Evolutionary conservation across 2,888 invertebrate genomes (phyloP), one percentile per base, ranked within the genome.

Genomic region (Ichneumoninae sp.): DNA sequence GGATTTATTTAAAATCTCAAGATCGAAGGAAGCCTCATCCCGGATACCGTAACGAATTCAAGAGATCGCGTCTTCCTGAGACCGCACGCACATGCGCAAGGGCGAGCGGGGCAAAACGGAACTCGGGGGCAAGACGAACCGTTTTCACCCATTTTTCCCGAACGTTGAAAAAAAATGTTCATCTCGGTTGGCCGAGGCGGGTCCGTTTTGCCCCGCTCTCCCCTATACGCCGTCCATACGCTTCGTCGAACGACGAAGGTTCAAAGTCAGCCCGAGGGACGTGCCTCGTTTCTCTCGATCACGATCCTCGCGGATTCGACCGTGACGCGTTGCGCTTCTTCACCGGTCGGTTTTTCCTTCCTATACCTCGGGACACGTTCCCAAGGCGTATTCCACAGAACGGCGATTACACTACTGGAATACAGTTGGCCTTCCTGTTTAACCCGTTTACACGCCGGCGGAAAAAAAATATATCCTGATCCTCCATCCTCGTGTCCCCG

Each of bases 341-440:
- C 82, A 73, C 79, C 82, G 82, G 73, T 85, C 71, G 52, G 77
- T 82, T 75, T 82, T 71, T 79, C 75, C 71, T 79, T 75, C 76
- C 79, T 71, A 26, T 76, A 70, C 74, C 73, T 36, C 89, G 91
- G 91, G 90, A 90, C 89, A 88, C 90, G 89, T 90, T 91, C 89
- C 87, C 89, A 90, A 89, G 90, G 87, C 86, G 88, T 88, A 85
- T 86, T 87, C 87, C 86, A 77, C 69, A 83, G 88, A 87, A 57
- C 26, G 30, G 63, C 33, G 33, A 63, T 63, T 16, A 33, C 7
- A 33, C 63, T 63, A 63, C 33, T 16, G 63, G 16, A 63, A 63
- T 63, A 63, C 63, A 63, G 63, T 63, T 88, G 90, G 90, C 88
- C 91, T 89, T 91, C 91, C 90, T 89, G 90, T 89, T 90, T 89